Conservation (phyloP, 2,113 vertebrate species). For the Edolisoma coerulescens region DNA sequence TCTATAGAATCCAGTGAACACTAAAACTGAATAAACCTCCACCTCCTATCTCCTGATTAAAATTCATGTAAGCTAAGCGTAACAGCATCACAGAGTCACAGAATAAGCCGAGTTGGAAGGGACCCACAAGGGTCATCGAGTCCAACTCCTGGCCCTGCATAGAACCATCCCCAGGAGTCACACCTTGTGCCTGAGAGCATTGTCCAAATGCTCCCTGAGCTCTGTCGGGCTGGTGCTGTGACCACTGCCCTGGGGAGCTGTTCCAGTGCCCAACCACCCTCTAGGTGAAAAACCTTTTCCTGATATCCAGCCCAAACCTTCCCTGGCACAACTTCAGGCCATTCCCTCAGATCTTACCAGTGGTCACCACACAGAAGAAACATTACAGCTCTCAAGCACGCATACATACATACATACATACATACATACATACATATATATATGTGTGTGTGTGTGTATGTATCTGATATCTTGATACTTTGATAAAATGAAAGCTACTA, state of each 20-base stretch:
- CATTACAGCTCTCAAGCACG: neutral
- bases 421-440: rapidly evolving
- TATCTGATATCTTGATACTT: neutral
- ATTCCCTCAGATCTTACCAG: rapidly evolving
- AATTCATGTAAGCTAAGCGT: neutral
- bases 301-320: neutral
- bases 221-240: neutral
- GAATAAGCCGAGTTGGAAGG: rapidly evolving
- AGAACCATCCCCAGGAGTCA: neutral
- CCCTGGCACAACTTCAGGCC: neutral
- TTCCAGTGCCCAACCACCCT: neutral
- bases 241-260: neutral
- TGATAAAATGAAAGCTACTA: neutral
- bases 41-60: neutral
- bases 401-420: rapidly evolving
- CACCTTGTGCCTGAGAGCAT: too few species aligned
- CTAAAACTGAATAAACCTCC: neutral
- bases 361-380: neutral
- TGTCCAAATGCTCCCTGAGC: rapidly evolving
- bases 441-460: rapidly evolving
- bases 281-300: neutral
- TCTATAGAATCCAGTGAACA: neutral
- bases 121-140: neutral
- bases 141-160: too few species aligned
- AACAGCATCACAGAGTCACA: neutral